These are phyloP conservation scores for Serilophus lunatus DNA, from an alignment of 2,113 vertebrate genomes.

Conservation along the genomic window DNA sequence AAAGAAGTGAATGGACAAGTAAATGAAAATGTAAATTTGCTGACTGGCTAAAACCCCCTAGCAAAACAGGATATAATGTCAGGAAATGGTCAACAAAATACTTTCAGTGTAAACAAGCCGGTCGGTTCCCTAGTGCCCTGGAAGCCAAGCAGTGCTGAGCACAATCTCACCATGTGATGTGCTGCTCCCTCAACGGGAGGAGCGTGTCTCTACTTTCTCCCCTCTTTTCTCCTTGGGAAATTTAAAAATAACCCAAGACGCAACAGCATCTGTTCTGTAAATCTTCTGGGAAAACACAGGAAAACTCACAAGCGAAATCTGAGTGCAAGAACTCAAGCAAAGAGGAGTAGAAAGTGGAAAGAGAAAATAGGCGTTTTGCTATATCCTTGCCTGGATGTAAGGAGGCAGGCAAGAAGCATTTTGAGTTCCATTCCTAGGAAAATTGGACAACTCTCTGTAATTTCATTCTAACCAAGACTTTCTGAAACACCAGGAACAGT, in stretches of 20 bases:
- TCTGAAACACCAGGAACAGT: neutral
- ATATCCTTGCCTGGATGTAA: neutral
- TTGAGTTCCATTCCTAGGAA: neutral
- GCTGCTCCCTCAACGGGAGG: neutral
- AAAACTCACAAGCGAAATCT: neutral
- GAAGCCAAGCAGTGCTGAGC: neutral
- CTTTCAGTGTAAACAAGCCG: neutral
- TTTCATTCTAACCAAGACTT: neutral
- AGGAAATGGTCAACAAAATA: neutral
- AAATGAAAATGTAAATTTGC: neutral
- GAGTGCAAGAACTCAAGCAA: neutral
- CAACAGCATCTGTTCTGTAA: neutral
- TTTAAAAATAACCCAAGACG: neutral
- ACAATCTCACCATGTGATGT: neutral
- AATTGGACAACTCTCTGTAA: neutral
- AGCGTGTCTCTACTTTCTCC: neutral
- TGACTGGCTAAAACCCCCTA: neutral
- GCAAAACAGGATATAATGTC: neutral
- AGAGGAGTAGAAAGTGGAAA: accelerated
- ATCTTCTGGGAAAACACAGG: constrained; percentile 21
- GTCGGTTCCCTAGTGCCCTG: accelerated
- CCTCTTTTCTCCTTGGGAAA: neutral
- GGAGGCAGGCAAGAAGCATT: neutral
- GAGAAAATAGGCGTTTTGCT: neutral
- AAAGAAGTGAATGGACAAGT: neutral